phyloP scores from a whole-genome alignment of 2,888 invertebrate species.

The Fabriciana adippe region DNA sequence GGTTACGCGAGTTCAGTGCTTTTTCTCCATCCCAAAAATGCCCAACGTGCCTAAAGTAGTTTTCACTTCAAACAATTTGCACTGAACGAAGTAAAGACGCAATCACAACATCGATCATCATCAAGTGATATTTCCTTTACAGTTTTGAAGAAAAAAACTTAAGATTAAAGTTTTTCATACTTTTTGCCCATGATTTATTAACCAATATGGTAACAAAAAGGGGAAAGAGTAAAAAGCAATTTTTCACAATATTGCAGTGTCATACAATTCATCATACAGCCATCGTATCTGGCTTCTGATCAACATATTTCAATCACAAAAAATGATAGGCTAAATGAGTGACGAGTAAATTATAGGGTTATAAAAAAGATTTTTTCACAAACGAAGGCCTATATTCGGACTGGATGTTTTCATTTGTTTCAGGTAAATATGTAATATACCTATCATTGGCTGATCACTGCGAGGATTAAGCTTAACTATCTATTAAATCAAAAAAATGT shows the following conservation, averaged over 20 bases:
- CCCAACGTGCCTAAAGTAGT: too few relatives aligned
- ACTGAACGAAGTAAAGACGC: too few relatives aligned
- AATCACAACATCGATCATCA: too few relatives aligned
- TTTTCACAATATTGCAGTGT: constrained; percentile 24
- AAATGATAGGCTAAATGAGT: constrained; percentile 13
- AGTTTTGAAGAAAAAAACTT: too few relatives aligned
- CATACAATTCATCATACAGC: constrained; percentile 23
- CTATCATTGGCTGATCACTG: not conserved
- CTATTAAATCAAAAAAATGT: not conserved
- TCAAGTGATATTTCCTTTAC: too few relatives aligned
- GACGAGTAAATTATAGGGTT: not conserved
- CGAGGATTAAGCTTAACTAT: not conserved
- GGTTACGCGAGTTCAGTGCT: too few relatives aligned
- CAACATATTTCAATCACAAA: constrained; percentile 21
- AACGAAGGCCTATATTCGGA: not conserved
- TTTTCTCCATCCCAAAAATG: too few relatives aligned
- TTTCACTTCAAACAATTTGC: too few relatives aligned
- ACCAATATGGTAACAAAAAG: constrained; percentile 17
- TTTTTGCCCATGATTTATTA: constrained; percentile 6
- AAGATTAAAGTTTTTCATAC: not conserved
- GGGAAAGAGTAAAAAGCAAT: constrained; percentile 17
- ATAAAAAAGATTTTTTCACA: not conserved
- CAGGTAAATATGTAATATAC: not conserved
- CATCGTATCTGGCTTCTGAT: constrained; percentile 27
- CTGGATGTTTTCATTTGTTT: not conserved